Conservation (phyloP, 1,140 invertebrate genomes). For the Pinna nobilis region DNA sequence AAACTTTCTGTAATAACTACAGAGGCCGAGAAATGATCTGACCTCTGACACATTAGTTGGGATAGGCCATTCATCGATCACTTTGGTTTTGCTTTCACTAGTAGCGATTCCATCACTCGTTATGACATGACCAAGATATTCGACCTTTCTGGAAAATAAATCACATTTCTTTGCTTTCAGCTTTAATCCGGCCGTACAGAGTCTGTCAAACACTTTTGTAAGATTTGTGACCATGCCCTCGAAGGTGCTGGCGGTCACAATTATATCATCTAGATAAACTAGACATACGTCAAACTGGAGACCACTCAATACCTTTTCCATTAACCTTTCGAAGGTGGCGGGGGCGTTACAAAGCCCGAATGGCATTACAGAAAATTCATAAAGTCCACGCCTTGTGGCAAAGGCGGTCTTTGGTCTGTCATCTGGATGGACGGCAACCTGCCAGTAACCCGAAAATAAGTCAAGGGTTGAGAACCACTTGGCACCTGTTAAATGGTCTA, state of each 20-base stretch:
- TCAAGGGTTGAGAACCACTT: no score
- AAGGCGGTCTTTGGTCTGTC: conserved; percentile 27
- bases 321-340: conserved; percentile 52
- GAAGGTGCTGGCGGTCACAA: conserved; percentile 31
- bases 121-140: conserved; percentile 36
- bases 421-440: no score
- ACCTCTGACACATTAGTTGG: conserved; percentile 51
- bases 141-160: conserved; percentile 37
- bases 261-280: conserved; percentile 42
- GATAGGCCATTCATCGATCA: conserved; percentile 28
- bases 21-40: conserved; percentile 59
- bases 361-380: conserved; percentile 32
- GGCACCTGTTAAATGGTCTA: no score
- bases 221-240: conserved; percentile 26
- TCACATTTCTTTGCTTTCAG: conserved; percentile 36
- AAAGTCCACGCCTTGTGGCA: neutral
- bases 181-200: conserved; percentile 30
- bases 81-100: conserved; percentile 36
- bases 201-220: conserved; percentile 22
- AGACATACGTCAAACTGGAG: conserved; percentile 29
- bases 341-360: conserved; percentile 50
- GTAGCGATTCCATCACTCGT: conserved; percentile 26
- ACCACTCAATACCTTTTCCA: conserved; percentile 47
- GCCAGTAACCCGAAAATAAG: no score
- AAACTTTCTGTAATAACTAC: no score